Evolutionary conservation across 2,113 vertebrate species (phyloP).

Genomic region (Orcinus orca): DNA sequence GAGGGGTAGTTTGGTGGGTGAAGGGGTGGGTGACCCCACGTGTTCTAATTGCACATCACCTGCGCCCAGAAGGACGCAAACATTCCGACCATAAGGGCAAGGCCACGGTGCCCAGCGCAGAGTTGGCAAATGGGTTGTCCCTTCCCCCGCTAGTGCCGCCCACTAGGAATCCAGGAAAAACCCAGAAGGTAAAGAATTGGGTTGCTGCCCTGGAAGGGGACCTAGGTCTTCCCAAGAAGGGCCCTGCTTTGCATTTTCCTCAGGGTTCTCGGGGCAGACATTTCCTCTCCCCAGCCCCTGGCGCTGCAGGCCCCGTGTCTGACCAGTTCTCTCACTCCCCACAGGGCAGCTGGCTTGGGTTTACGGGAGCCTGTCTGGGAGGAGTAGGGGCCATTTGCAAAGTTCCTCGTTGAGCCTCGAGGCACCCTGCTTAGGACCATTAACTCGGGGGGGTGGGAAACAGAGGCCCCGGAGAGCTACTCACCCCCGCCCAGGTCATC

Average conservation of each 20-base stretch:
- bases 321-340: neutral
- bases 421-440: neutral
- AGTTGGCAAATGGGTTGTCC: accelerated
- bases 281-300: neutral
- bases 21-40: too few species aligned
- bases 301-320: accelerated
- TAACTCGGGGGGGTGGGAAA: neutral
- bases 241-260: neutral
- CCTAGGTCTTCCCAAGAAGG: neutral
- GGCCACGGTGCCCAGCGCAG: neutral
- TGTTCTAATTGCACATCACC: neutral
- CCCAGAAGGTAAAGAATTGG: accelerated
- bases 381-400: neutral
- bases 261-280: accelerated
- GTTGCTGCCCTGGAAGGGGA: neutral
- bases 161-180: neutral
- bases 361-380: too few species aligned
- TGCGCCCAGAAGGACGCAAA: accelerated
- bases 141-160: neutral
- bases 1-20: neutral
- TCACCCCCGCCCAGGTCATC: too few species aligned
- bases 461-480: neutral
- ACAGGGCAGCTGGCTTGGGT: neutral
- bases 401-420: neutral
- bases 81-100: neutral